Base-by-base conservation (phyloP, 1,140 invertebrate genomes). In the Homarus americanus region DNA sequence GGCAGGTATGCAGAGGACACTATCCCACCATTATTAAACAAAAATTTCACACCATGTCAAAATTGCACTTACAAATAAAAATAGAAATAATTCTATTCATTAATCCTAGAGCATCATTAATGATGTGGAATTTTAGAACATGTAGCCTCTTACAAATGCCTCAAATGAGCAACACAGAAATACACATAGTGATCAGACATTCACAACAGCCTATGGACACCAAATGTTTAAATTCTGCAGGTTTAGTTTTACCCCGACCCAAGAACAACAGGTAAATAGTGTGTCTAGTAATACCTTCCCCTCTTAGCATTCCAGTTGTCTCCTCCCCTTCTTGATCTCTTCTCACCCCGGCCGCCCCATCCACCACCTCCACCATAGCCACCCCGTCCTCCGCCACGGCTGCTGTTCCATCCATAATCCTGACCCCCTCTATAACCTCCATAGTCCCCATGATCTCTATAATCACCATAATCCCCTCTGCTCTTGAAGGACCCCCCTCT, bases 221-320 rank as follows among this genome's bases (percentile, higher is more conserved):
- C 63, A 69, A 32, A 69, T 9, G n/a, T 69, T 69, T 24, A 4
- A 3, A 69, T 28, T 69, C 24, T 5, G n/a, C n/a, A 69, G 0
- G 7, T 69, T 69, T 0, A 15, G 28, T 69, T 69, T 69, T 12
- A 69, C 2, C n/a, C 12, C 28, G 5, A 69, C 28, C 63, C n/a
- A 69, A 69, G 12, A 69, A 32, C 24, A 4, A 24, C 20, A 24
- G 58, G 58, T 20, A 63, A 20, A 17, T 20, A 63, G 4, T 63
- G 3, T 63, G 0, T 20, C 28, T 69, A 69, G 32, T 69, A 82
- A 69, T 28, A 84, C 38, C 82, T 53, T 28, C 63, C 66, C 41
- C 82, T 84, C 82, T 84, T 84, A 38, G 38, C 36, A 72, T 73
- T 84, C 82, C 82, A 84, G 20, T n/a, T 84, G 12, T 84, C 82